Conservation (phyloP, 2,113 vertebrate species). For the Hyperopisus bebe region DNA sequence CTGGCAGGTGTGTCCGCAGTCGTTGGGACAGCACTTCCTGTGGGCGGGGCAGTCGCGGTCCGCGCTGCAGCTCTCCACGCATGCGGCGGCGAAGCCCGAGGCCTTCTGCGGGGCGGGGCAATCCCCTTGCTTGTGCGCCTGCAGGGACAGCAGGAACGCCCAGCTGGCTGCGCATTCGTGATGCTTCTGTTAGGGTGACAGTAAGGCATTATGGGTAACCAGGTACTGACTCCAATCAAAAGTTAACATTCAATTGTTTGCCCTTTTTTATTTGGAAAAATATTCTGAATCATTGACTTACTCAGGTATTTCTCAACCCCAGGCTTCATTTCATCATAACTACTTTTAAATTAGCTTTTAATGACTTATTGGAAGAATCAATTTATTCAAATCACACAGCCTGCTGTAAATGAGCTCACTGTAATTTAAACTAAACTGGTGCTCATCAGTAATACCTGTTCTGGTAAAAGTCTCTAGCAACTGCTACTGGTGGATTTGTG, state of each 20-base stretch:
- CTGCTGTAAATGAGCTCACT: neutral
- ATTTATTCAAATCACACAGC: neutral
- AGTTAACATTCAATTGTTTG: neutral
- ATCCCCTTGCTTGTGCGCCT: slow-evolving; percentile 49
- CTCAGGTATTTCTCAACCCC: neutral
- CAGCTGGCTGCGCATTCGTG: slow-evolving; percentile 56
- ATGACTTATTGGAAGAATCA: neutral
- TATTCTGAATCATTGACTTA: neutral
- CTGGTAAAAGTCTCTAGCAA: neutral
- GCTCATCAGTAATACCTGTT: neutral
- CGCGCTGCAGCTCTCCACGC: slow-evolving; percentile 53
- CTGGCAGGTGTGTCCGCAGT: slow-evolving; percentile 60
- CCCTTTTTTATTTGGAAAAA: neutral
- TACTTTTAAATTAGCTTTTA: slow-evolving; percentile 1
- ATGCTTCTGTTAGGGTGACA: slow-evolving; percentile 46
- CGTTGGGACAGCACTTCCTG: slow-evolving; percentile 60
- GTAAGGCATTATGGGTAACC: neutral
- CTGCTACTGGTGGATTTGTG: neutral
- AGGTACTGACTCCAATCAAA: neutral
- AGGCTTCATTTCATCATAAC: neutral
- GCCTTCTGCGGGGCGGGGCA: slow-evolving; percentile 50
- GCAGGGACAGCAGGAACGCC: slow-evolving; percentile 57
- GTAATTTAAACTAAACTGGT: neutral
- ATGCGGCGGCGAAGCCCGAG: slow-evolving; percentile 58
- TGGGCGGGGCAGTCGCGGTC: slow-evolving; percentile 53